These are phyloP conservation scores for Schizothorax lantsangensis DNA, from an alignment of 2,797 vertebrate genomes.

Conservation along the genomic window DNA sequence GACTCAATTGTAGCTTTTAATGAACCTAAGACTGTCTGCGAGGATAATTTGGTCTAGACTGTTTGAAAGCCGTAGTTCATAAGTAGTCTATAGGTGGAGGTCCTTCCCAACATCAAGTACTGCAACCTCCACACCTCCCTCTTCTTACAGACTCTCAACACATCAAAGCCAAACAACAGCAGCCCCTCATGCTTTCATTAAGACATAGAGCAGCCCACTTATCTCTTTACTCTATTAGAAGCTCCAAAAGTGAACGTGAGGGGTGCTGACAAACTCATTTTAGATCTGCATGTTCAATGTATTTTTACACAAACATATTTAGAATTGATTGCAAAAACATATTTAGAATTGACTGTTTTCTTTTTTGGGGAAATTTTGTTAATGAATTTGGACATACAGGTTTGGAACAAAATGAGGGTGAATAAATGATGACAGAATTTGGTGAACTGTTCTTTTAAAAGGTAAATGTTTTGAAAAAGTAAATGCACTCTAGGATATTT, in stretches of 20 bases:
- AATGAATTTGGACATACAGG: neutral
- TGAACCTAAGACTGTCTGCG: neutral
- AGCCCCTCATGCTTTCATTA: constrained; percentile 33
- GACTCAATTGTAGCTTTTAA: constrained; percentile 22
- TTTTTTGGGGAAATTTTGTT: neutral
- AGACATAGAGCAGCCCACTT: constrained; percentile 24
- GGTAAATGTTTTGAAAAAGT: no score
- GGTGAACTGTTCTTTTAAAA: neutral
- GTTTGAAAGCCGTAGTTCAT: neutral
- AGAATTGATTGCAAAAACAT: neutral
- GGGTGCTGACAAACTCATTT: neutral
- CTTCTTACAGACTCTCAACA: constrained; percentile 12
- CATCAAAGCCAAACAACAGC: constrained; percentile 30
- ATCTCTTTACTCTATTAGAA: constrained; percentile 17
- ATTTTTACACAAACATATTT: constrained; percentile 39
- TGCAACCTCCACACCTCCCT: neutral
- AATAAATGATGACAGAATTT: neutral
- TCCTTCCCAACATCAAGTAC: neutral
- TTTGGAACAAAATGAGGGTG: neutral
- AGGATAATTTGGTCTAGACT: constrained; percentile 18
- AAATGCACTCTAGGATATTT: neutral
- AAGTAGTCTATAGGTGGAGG: constrained; percentile 7
- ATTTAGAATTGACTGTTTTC: neutral
- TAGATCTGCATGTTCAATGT: neutral
- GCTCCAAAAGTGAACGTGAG: constrained; percentile 4